phyloP scores from a whole-genome alignment of 2,113 vertebrate species.

The Argyrosomus japonicus region DNA sequence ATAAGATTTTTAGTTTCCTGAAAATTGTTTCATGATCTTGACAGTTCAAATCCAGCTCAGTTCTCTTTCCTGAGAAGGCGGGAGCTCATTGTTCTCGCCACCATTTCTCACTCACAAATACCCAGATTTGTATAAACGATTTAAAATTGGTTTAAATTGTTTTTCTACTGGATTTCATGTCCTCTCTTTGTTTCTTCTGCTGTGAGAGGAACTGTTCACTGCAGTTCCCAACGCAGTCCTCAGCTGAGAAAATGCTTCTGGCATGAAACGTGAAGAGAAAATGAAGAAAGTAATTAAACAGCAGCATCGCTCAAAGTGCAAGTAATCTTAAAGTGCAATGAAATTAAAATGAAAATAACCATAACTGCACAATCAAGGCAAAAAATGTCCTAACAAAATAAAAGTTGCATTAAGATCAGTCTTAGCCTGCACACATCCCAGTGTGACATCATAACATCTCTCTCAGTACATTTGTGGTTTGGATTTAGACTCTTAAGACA shows the following conservation, averaged over 20 bases:
- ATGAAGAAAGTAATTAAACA: background rate
- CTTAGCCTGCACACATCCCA: background rate
- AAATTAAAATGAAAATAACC: background rate
- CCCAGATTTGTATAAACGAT: background rate
- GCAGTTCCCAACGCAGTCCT: background rate
- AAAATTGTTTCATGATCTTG: constrained; percentile 3
- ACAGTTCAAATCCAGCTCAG: background rate
- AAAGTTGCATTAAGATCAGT: background rate
- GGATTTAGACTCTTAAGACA: background rate
- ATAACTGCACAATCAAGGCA: background rate
- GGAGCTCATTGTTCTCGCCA: background rate
- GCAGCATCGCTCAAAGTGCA: background rate
- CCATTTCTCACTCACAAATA: background rate
- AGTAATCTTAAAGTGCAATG: background rate
- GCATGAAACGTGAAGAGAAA: background rate
- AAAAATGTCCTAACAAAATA: background rate
- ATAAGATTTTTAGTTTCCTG: constrained; percentile 3
- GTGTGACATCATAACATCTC: background rate
- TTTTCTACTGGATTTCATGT: background rate
- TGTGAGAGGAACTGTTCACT: background rate
- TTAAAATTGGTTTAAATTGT: background rate
- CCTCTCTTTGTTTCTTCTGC: background rate
- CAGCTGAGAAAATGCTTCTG: background rate
- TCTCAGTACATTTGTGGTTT: background rate
- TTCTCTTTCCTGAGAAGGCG: background rate